Base-by-base conservation (phyloP, 2,888 invertebrate species). In the Leucophenga montana region DNA sequence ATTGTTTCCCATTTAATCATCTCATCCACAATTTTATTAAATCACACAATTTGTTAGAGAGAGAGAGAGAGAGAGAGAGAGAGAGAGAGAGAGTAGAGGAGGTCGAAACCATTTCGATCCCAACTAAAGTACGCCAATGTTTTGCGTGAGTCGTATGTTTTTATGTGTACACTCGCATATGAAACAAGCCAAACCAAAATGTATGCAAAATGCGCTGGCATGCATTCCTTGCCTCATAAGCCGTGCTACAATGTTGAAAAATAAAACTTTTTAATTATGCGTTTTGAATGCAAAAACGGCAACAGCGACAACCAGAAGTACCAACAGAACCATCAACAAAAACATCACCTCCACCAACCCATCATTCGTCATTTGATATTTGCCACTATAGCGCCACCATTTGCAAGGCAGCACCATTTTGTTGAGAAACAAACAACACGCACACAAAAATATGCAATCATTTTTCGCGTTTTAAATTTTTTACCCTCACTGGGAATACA, bases 181-280 rank as follows among this genome's bases (percentile, higher is more conserved):
- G 54, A 22, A 56, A 13, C 18, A 56, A 53, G 33, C n/a, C 31
- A 50, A 16, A 56, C 0, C 27, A 27, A 27, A 27, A 27, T 27
- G 27, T 27, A 14, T 46, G 46, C 46, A 4, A 27, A 13, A 46
- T 46, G 46, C 46, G 13, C 2, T 46, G n/a, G n/a, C 8, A 4
- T 46, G 46, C 46, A 46, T 13, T 27, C 27, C 46, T 46, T 46
- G 46, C 46, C 46, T 13, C 46, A 46, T 46, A 46, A 46, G n/a
- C 46, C n/a, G n/a, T n/a, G 46, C 46, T 14, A 46, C 46, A 16
- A 59, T 59, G 31, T 75, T 54, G 20, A 44, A 70, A 73, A 78
- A 77, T 73, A 76, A 73, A 79, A 77, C 72, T 75, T 82, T 81
- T 83, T 79, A 76, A 73, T 78, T 78, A 74, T 77, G 77, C 74